Base-by-base conservation (phyloP, 2,113 vertebrate genomes). In the Lamprotornis superbus region DNA sequence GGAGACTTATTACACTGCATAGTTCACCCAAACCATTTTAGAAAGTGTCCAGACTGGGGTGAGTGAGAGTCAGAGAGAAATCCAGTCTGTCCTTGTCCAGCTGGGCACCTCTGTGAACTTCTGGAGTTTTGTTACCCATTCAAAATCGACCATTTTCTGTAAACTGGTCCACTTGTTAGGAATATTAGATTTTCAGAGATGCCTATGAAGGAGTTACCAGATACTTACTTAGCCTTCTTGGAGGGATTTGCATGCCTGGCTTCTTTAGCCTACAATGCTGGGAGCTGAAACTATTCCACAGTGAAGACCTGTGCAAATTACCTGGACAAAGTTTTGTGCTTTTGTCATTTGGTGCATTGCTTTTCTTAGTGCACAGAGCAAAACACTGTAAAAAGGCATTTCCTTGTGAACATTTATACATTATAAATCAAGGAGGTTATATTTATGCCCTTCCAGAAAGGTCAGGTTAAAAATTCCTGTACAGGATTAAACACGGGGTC, bases 81-180 rank as follows among this genome's bases (percentile, higher is more conserved):
- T 68, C 19, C 22, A 35, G 4, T 44, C 35, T 50, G 1, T 49
- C 5, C 7, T 3, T 8, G 2, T 59, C 44, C 53, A 83, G 22
- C 37, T 68, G 53, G 42, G 33, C 52, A 75, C 15, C 42, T 83
- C 69, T 71, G 24, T 24, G 31, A 65, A 33, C 22, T 40, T 23
- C 10, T 25, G 27, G 33, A 39, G 30, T 47, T 87, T 57, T 69
- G 61, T 52, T 28, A 52, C 28, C 50, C 50, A 30, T 17, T 52
- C 27, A 52, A 52, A 52, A 52, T 52, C 6, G 15, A 52, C 50
- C 50, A 28, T 52, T 52, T 52, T 52, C 27, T 52, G 27, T 28
- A 52, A 52, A 56, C 12, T 1, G 2, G 2, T 25, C 22, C 33
- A 24, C 12, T 31, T 3, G 0, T 14, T 42, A 74, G 17, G 55